Percentiles rank a stretch among this genome's conserved stretches.
Evolutionary conservation across 2,113 vertebrate species (phyloP).

Genomic region (Seriola dumerili): DNA sequence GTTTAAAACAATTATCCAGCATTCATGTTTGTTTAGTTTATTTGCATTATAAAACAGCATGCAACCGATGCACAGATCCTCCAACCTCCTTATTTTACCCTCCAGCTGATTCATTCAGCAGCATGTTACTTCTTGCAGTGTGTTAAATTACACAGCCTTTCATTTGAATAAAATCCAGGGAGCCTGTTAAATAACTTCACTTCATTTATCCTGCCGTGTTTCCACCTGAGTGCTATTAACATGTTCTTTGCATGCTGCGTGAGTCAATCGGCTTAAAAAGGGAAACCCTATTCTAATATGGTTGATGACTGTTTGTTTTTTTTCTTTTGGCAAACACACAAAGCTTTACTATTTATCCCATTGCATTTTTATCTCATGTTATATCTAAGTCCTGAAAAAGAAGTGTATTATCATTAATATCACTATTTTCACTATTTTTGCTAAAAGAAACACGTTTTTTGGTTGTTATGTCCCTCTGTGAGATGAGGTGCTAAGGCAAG

Average conservation of each 20-base stretch:
- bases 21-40: background rate
- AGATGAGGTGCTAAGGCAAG: conserved; percentile 26
- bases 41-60: conserved; percentile 6
- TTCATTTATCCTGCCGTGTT: conserved; percentile 38
- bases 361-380: background rate
- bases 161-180: conserved; percentile 31
- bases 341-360: background rate
- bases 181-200: conserved; percentile 57
- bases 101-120: conserved; percentile 33
- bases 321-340: background rate
- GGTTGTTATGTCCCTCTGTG: background rate
- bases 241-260: conserved; percentile 10
- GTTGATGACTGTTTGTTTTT: background rate
- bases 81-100: conserved; percentile 16
- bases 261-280: conserved; percentile 15
- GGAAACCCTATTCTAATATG: conserved; percentile 6
- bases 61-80: background rate
- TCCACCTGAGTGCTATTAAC: conserved; percentile 53
- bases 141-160: conserved; percentile 41
- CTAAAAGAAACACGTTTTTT: conserved; percentile 14
- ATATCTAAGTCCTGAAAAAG: background rate
- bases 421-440: background rate
- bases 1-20: background rate
- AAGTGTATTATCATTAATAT: background rate
- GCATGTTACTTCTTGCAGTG: conserved; percentile 19